Conservation (phyloP, 35 echinoderm and acorn worm species). For the Amphiura filiformis region DNA sequence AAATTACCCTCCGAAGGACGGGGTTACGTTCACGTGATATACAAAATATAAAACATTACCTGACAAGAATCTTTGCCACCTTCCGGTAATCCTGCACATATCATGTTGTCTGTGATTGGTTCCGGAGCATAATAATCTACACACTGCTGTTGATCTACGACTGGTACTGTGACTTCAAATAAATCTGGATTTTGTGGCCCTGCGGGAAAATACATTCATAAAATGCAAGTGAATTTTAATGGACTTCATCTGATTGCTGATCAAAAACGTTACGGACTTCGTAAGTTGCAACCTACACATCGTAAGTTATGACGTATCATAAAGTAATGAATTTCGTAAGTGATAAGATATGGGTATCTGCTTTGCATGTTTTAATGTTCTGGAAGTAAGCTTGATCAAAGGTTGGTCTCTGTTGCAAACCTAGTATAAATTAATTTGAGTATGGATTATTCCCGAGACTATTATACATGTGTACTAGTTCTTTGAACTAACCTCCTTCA, state of each 20-base stretch:
- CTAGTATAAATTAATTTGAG: background rate
- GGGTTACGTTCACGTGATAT: background rate
- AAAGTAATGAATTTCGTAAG: too few species aligned
- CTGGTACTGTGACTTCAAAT: background rate
- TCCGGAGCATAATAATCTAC: conserved; percentile 35
- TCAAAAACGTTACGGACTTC: too few species aligned
- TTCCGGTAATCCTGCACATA: conserved; percentile 54
- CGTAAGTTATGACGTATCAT: too few species aligned
- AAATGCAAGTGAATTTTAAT: background rate
- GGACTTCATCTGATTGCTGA: background rate
- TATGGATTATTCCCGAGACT: background rate
- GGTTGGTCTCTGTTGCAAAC: background rate
- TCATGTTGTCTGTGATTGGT: conserved; percentile 61
- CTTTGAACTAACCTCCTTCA: background rate
- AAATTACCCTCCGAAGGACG: background rate
- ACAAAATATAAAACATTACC: background rate
- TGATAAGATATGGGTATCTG: too few species aligned
- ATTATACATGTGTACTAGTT: background rate
- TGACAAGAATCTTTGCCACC: conserved; percentile 71
- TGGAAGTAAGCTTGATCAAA: background rate
- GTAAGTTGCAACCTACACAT: too few species aligned
- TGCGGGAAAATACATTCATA: background rate
- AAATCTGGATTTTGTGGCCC: conserved; percentile 23
- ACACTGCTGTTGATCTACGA: conserved; percentile 9
- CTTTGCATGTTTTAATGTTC: too few species aligned